Evolutionary conservation across 2,113 vertebrate species (phyloP), one percentile per base, ranked within the genome.

Genomic region (Ginglymostoma cirratum): DNA sequence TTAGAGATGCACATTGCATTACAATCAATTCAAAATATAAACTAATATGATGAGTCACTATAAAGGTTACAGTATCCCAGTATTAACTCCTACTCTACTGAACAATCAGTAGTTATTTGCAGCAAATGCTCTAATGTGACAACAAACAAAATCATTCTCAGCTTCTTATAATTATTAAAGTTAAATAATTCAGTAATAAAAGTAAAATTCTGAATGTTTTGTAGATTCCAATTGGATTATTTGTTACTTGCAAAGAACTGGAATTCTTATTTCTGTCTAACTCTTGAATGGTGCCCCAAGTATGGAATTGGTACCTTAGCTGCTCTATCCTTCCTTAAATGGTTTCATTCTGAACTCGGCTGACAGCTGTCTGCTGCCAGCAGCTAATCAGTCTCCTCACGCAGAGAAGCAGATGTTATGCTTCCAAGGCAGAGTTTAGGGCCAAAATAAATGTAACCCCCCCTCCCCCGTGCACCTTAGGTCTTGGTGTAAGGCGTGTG

Each of bases 351-450:
- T 95, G 94, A 95, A 95, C 42, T 27, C 45, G 45, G 94, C 94
- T 95, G 94, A 72, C 94, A 95, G 69, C 94, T 95, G 94, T 95
- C 94, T 76, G 42, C 94, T 95, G 94, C 94, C 94, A 95, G 45
- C 94, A 95, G 48, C 94, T 95, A 95, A 95, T 95, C 94, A 95
- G 94, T 95, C 94, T 95, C 45, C 94, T 95, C 94, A 95, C 69
- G 70, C 67, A 95, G 94, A 70, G 94, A 95, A 95, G 94, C 94
- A 95, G 94, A 95, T 95, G 94, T 95, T 95, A 52, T 76, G 69
- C 42, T 95, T 95, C 94, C 45, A 95, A 95, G 66, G 94, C 94
- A 95, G 94, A 6, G 94, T 72, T 95, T 95, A 72, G 94, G 94
- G 94, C 94, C 94, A 95, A 95, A 95, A 95, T 30, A 65, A 96